Percentiles rank a stretch among this genome's conserved stretches.
These are phyloP conservation scores for Microtus montanus DNA, from an alignment of 2,113 vertebrate species.

Conservation along the genomic window DNA sequence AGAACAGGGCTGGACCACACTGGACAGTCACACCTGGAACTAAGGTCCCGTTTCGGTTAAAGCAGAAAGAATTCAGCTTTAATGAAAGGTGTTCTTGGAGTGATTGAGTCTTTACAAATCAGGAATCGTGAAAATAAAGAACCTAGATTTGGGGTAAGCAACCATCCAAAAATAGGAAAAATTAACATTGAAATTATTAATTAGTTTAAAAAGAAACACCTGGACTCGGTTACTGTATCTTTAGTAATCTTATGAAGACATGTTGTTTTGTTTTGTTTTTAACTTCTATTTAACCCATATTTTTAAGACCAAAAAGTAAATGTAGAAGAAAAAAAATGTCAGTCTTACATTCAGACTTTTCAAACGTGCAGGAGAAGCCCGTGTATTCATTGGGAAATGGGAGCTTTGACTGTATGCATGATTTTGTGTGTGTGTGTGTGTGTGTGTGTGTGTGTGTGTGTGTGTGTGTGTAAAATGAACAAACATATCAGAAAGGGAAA, in stretches of 20 bases:
- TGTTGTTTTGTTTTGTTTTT: background rate
- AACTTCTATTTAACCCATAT: background rate
- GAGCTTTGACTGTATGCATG: background rate
- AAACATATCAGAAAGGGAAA: background rate
- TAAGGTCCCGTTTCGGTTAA: too few relatives aligned
- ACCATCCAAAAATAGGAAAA: background rate
- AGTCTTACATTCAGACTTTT: too few relatives aligned
- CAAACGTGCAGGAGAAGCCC: accelerated
- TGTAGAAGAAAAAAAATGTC: background rate
- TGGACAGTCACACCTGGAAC: accelerated
- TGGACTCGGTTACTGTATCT: accelerated
- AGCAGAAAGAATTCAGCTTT: accelerated
- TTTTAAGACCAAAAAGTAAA: background rate
- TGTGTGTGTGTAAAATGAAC: background rate
- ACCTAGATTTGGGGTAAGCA: background rate
- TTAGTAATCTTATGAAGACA: background rate
- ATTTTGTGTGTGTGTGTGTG: too few relatives aligned
- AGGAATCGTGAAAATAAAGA: background rate
- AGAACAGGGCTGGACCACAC: accelerated
- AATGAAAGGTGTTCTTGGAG: accelerated
- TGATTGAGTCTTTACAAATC: background rate
- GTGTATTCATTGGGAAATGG: accelerated
- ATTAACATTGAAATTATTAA: background rate
- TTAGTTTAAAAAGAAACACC: too few relatives aligned
- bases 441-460: background rate